Conservation (phyloP, 1,140 invertebrate species). For the Lepidurus packardi region DNA sequence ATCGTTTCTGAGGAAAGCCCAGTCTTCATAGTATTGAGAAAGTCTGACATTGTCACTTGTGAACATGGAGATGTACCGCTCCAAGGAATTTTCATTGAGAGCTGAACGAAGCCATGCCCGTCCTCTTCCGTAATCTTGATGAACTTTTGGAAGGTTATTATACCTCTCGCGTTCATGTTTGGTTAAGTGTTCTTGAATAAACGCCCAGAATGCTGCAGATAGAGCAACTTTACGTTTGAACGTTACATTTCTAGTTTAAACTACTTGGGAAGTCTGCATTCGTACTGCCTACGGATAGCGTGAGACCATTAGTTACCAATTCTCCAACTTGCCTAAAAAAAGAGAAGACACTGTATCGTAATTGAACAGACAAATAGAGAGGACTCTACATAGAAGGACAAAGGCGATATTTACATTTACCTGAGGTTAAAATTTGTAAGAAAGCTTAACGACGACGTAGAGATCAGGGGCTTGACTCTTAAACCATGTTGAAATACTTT, state of each 20-base stretch:
- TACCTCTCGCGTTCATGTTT: conserved; percentile 82
- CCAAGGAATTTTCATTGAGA: conserved; percentile 81
- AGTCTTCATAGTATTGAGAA: conserved; percentile 72
- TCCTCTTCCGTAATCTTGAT: conserved; percentile 68
- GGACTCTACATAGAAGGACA: too few species aligned
- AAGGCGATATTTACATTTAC: background rate
- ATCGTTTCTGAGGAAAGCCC: conserved; percentile 70
- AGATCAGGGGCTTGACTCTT: conserved; percentile 44
- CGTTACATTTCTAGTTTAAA: background rate
- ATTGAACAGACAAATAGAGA: background rate
- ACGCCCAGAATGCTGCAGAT: conserved; percentile 44
- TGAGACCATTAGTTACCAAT: conserved; percentile 51
- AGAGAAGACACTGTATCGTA: conserved; percentile 36
- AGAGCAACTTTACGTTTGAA: conserved; percentile 24
- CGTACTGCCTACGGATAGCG: conserved; percentile 41
- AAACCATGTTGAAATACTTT: conserved; percentile 64
- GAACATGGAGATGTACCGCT: conserved; percentile 72
- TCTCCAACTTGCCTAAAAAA: conserved; percentile 55
- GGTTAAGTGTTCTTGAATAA: conserved; percentile 58
- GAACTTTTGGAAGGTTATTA: conserved; percentile 68
- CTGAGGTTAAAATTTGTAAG: conserved; percentile 35
- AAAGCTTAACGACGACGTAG: conserved; percentile 40
- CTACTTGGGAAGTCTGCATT: conserved; percentile 45
- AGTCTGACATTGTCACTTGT: conserved; percentile 59
- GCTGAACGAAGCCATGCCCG: conserved; percentile 75